Base-by-base conservation (phyloP, 1,140 invertebrate genomes). In the Popillia japonica region DNA sequence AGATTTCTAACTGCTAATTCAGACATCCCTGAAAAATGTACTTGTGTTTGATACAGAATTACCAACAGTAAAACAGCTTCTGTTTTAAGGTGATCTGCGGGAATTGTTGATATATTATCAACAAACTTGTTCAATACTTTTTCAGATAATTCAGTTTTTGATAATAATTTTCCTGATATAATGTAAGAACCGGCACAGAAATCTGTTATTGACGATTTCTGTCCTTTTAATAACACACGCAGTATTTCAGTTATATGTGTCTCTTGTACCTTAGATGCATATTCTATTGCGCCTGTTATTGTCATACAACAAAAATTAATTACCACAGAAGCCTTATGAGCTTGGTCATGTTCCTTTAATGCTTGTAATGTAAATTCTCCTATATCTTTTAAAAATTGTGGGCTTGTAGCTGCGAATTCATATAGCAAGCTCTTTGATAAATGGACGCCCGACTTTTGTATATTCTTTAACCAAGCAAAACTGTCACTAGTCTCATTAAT, bases 261-360 rank as follows among this genome's bases (percentile, higher is more conserved):
- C 82, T 97, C 95, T 0, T 88, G 90, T 0, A 95, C 85, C 17
- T 83, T 81, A 22, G 87, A 83, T 0, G 84, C 84, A 64, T 87
- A 84, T 79, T 93, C 89, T 40, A 96, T 86, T 20, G 91, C 89
- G 3, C 94, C 94, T 74, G 94, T 89, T 3, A 94, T 85, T 2
- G 92, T 90, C 2, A 92, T 91, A 76, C 93, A 92, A 83, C 93
- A 96, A 86, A 96, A 96, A 3, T 93, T 92, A 82, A 95, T 92
- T 8, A 94, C 87, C 0, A 92, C 92, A 72, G 91, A 92, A 10
- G 96, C 85, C 17, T 89, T 87, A 41, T 88, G 85, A 2, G 92
- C 90, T 76, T 90, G 87, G 2, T 90, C 86, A 85, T 92, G 90
- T 77, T 92, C 91, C 81, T 92, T 90, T 0, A 95, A 89, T 55